phyloP scores from a whole-genome alignment of 2,113 vertebrate species.

The Pitta sordida region DNA sequence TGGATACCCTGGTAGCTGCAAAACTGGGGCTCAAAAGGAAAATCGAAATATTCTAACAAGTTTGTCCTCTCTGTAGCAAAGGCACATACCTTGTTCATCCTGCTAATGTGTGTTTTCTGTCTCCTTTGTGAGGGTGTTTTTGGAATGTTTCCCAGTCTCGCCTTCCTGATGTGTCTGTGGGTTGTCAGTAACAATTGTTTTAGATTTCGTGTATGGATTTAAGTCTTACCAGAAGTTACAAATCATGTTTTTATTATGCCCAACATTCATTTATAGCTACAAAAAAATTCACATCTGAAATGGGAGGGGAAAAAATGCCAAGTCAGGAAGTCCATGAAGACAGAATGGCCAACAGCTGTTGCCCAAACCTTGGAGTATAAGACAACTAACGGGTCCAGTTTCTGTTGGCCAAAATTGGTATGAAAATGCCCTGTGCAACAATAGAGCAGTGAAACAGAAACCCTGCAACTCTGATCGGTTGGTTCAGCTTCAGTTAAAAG shows the following conservation, averaged over 20 bases:
- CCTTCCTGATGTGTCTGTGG: not conserved
- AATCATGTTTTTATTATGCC: not conserved
- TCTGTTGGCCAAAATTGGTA: not conserved
- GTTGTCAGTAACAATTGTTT: not conserved
- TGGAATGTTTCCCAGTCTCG: conserved; percentile 11
- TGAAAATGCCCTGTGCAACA: not conserved
- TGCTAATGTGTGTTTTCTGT: not conserved
- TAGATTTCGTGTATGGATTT: not conserved
- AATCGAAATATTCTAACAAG: not conserved
- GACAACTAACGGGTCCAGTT: not conserved
- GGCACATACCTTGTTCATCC: not conserved
- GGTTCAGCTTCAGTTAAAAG: not conserved
- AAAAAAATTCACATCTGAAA: not conserved
- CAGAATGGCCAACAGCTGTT: not conserved
- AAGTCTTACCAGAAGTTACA: not conserved
- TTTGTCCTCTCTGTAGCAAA: not conserved
- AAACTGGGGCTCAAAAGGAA: not conserved
- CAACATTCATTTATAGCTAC: not conserved
- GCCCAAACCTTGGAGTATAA: not conserved
- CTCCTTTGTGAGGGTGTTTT: not conserved
- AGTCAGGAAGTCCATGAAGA: not conserved
- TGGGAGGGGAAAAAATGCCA: not conserved
- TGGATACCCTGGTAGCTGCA: not conserved
- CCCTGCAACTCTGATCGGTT: not conserved
- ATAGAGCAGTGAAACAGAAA: not conserved